Percentiles rank a stretch among this genome's conserved stretches.
These are phyloP conservation scores for Mus caroli DNA, from an alignment of 2,797 vertebrate genomes.

Conservation along the genomic window DNA sequence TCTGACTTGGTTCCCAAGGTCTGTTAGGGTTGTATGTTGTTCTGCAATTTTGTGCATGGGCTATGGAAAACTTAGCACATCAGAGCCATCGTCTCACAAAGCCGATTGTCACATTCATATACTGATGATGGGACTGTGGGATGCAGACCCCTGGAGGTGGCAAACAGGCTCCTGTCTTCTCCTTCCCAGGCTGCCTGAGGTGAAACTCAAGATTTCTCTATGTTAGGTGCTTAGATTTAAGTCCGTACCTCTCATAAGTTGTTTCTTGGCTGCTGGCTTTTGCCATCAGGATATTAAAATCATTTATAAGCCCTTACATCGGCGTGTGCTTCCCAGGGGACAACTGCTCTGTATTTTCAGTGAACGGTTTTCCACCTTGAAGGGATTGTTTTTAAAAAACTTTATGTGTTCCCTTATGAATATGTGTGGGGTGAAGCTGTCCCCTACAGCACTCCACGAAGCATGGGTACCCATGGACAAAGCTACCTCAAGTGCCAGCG, in stretches of 20 bases:
- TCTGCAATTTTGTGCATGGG: background rate
- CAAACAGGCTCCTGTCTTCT: background rate
- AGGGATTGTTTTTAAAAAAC: background rate
- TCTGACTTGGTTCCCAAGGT: background rate
- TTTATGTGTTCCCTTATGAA: background rate
- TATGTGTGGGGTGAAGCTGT: background rate
- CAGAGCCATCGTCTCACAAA: background rate
- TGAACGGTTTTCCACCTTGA: background rate
- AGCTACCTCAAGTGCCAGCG: background rate
- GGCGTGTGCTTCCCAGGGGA: background rate
- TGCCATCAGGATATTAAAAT: background rate
- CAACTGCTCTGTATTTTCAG: background rate
- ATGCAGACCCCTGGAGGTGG: rapidly evolving
- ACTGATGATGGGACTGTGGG: rapidly evolving
- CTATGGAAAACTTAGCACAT: rapidly evolving
- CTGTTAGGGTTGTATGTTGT: rapidly evolving
- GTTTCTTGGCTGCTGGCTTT: background rate
- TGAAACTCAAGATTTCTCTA: background rate
- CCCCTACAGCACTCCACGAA: background rate
- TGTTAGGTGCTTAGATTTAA: background rate
- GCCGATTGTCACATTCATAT: rapidly evolving
- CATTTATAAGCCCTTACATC: background rate
- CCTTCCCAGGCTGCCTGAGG: background rate
- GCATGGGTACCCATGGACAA: rapidly evolving
- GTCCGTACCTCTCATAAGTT: rapidly evolving